Conservation (phyloP, 2,113 vertebrate species). For the Sceloporus tristichus region DNA sequence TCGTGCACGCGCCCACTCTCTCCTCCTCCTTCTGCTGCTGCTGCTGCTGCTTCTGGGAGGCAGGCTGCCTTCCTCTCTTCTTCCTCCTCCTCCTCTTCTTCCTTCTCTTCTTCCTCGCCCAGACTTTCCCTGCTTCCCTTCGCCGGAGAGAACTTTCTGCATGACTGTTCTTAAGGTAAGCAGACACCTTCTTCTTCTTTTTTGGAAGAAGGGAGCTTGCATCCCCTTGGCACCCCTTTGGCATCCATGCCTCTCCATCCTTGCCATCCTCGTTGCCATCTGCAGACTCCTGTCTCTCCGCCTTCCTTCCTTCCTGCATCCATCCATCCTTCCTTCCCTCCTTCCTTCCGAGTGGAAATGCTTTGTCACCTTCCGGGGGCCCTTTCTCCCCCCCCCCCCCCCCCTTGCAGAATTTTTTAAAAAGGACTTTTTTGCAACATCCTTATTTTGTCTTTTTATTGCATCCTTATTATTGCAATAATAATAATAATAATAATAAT, state of each 20-base stretch:
- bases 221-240: not conserved
- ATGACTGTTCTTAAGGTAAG: slow-evolving; percentile 97
- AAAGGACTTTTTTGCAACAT: no score
- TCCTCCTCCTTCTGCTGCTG: no score
- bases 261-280: no score
- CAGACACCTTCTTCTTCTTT: no score
- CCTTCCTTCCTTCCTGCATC: not conserved
- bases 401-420: no score
- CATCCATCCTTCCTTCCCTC: not conserved
- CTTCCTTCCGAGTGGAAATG: not conserved
- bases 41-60: not conserved
- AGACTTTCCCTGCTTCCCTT: slow-evolving; percentile 8
- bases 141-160: slow-evolving; percentile 78
- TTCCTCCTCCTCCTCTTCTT: slow-evolving; percentile 43
- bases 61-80: not conserved
- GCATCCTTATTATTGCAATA: no score
- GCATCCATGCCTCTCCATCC: not conserved
- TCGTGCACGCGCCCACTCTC: no score
- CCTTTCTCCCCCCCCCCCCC: no score
- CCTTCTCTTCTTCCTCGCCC: slow-evolving; percentile 38
- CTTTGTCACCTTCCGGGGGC: not conserved
- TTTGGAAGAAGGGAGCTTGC: no score
- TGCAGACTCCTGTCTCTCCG: not conserved
- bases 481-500: no score
- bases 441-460: no score